Base-by-base conservation (phyloP, 2,888 invertebrate genomes). In the Dicycla oo region DNA sequence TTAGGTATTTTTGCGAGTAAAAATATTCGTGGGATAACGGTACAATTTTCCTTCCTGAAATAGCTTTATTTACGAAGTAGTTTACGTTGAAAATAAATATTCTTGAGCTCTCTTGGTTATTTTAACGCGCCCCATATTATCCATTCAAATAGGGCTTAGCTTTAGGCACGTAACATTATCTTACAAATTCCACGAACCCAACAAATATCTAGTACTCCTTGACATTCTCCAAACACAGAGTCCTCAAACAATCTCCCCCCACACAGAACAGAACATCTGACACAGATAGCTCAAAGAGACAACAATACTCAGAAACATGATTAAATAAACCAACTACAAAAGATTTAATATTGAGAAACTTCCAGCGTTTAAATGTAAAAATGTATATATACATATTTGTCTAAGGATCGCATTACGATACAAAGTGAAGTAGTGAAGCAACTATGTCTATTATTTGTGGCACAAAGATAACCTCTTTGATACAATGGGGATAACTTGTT, bases 401-500 rank as follows among this genome's bases (percentile, higher is more conserved):
- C 66, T 76, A 56, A 56, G 66, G 47, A 60, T 62, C 38, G 30
- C 67, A 47, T 61, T 76, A 56, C 64, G 64, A 72, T 62, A 60
- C 64, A 63, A 65, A 71, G 57, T 53, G 68, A 47, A 71, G 51
- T 47, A 61, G 65, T 15, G 26, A 23, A 34, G 47, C 49, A 71
- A 88, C 86, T 89, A 90, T 91, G 89, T 88, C 87, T 89, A 90
- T 92, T 93, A 92, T 92, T 89, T 90, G 86, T 86, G 80, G 78
- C 69, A 90, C 88, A 91, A 92, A 91, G 88, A 86, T 76, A 79
- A 75, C 83, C 86, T 88, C 89, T 93, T 92, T 91, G 90, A 88
- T 88, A 91, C 89, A 93, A 91, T 91, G 82, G 84, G 80, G 86
- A 88, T 89, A 91, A 91, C 91, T 93, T 94, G 92, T 93, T 93